These are phyloP conservation scores for Oophaga sylvatica DNA, from an alignment of 2,797 vertebrate genomes.

Conservation along the genomic window DNA sequence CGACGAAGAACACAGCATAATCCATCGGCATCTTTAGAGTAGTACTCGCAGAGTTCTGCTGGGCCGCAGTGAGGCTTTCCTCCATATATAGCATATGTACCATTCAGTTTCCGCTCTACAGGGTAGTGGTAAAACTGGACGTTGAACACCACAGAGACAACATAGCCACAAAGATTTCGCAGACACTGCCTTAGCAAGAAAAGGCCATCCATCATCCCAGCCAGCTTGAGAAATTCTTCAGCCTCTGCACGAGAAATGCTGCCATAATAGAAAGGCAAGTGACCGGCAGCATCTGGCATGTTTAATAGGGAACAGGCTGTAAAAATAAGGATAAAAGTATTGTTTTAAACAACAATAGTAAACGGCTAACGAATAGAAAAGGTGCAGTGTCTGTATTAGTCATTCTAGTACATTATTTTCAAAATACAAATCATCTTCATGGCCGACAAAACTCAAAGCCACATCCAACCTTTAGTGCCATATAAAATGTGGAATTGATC, in stretches of 20 bases:
- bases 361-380: not conserved
- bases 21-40: slow-evolving; percentile 90
- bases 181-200: slow-evolving; percentile 93
- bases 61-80: slow-evolving; percentile 93
- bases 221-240: slow-evolving; percentile 91
- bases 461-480: too few species aligned
- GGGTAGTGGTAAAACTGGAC: slow-evolving; percentile 90
- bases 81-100: slow-evolving; percentile 87
- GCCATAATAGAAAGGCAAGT: slow-evolving; percentile 94
- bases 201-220: slow-evolving; percentile 89
- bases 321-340: not conserved
- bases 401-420: not conserved
- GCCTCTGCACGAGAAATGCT: slow-evolving; percentile 90
- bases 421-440: not conserved
- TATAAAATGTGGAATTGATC: too few species aligned
- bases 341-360: not conserved
- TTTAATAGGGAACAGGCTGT: not conserved
- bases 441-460: too few species aligned
- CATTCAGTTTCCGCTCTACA: slow-evolving; percentile 91
- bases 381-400: not conserved
- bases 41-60: slow-evolving; percentile 92
- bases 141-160: slow-evolving; percentile 87
- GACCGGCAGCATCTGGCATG: slow-evolving; percentile 87
- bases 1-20: slow-evolving; percentile 86
- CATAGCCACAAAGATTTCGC: slow-evolving; percentile 92